Evolutionary conservation across 2,888 invertebrate species (phyloP).

Genomic region (Hyposoter didymator): DNA sequence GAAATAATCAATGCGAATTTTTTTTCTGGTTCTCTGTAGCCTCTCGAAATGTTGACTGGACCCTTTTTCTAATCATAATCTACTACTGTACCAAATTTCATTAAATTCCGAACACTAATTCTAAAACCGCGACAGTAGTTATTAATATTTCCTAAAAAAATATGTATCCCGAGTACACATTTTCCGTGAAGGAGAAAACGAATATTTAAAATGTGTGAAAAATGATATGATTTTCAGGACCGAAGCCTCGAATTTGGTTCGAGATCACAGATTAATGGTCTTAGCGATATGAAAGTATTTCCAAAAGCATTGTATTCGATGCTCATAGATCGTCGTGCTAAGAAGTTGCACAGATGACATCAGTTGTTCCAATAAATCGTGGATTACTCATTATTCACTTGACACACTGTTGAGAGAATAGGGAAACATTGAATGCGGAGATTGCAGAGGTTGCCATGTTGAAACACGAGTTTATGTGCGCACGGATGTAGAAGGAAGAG

Average conservation of each 20-base stretch:
- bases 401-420: not conserved
- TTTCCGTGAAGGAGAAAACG: no score
- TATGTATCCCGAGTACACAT: no score
- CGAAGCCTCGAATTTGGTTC: not conserved
- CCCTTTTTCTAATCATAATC: no score
- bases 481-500: not conserved
- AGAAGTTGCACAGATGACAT: not conserved
- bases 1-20: no score
- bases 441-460: not conserved
- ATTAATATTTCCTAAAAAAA: no score
- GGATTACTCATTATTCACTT: constrained; percentile 6
- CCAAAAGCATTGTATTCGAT: not conserved
- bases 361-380: not conserved
- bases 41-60: no score
- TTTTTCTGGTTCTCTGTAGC: no score
- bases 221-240: not conserved
- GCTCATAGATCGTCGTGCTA: not conserved
- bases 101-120: no score
- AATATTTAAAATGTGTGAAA: not conserved
- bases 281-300: not conserved
- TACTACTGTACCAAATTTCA: no score
- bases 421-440: not conserved
- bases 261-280: not conserved
- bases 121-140: no score
- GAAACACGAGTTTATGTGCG: not conserved